A percentile compares a stretch with the other conserved stretches of the same genome.
Conservation (phyloP, 2,797 vertebrate genomes). For the Hozukius guyotensis region DNA sequence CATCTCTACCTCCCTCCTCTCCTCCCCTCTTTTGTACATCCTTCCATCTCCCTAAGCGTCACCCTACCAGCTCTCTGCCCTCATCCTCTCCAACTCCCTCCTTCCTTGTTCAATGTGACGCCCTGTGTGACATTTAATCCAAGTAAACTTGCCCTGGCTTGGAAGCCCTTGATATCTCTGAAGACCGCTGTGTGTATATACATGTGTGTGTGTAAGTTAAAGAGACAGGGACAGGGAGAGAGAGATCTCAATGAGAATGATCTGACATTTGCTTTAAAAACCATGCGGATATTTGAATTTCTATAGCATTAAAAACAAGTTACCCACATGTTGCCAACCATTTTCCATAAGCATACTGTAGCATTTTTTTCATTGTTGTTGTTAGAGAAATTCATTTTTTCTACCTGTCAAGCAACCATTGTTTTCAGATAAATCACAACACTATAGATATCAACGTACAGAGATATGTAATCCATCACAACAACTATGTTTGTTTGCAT, state of each 20-base stretch:
- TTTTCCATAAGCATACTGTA: not conserved
- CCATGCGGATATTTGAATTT: not conserved
- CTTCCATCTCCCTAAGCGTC: constrained; percentile 28
- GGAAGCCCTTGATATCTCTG: not conserved
- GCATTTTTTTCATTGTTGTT: not conserved
- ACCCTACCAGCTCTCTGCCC: not conserved
- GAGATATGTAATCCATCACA: not conserved
- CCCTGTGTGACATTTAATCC: constrained; percentile 69
- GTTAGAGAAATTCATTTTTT: not conserved
- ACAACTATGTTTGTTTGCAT: not conserved
- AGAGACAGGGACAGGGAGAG: not conserved
- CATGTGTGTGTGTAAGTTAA: not conserved
- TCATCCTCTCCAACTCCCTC: not conserved
- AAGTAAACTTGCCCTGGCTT: constrained; percentile 50
- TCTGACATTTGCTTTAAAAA: constrained; percentile 7
- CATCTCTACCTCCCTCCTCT: constrained; percentile 13
- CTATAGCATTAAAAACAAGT: not conserved
- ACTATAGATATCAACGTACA: not conserved
- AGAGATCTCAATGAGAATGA: not conserved
- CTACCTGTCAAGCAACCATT: not conserved
- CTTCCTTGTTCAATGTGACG: constrained; percentile 19
- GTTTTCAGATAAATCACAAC: not conserved
- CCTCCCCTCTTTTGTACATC: constrained; percentile 39
- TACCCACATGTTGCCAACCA: too few species aligned
- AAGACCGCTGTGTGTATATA: not conserved